Evolutionary conservation across 2,888 invertebrate genomes (phyloP), one percentile per base, ranked within the genome.

Genomic region (Scaptomyza parva): DNA sequence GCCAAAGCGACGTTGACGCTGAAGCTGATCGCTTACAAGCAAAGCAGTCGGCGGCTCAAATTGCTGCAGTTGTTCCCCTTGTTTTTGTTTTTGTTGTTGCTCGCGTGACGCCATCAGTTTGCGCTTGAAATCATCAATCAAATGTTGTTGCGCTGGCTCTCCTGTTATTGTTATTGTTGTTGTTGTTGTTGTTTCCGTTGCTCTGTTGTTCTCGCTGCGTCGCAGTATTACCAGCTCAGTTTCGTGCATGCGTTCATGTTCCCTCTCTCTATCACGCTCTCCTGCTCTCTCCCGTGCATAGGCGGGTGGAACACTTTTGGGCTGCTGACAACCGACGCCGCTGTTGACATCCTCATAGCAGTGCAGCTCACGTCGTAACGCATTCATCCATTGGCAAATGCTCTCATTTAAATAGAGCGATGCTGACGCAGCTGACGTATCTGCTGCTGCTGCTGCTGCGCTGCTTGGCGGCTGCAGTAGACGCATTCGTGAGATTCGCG

Each of bases 331-430:
- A 4, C 57, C 55, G 2, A 59, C 63, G 24, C 76, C 80, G 8
- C 80, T 76, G 51, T 84, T 67, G 9, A 57, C 86, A 48, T 87
- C 85, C 62, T 88, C 85, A 14, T 92, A 91, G 63, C 82, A 75
- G 60, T 90, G 88, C 57, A 88, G 80, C 63, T 92, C 89, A 70
- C 76, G 74, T 60, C 91, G 89, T 74, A 91, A 72, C 78, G 85
- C 82, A 57, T 84, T 83, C 90, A 92, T 86, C 92, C 92, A 92
- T 41, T 89, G 86, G 55, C 91, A 89, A 59, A 91, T 86, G 78
- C 89, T 89, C 45, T 83, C 89, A 63, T 85, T 87, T 22, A 90
- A 70, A 61, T 81, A 89, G 9, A 89, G 61, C 4, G 50, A 1
- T 41, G 63, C 22, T 1, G 64, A 1, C 12, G 39, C n/a, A n/a